phyloP scores from a whole-genome alignment of 30 jellyfish, hydroid and myxozoan genomes.

The Nemopilema nomurai region DNA sequence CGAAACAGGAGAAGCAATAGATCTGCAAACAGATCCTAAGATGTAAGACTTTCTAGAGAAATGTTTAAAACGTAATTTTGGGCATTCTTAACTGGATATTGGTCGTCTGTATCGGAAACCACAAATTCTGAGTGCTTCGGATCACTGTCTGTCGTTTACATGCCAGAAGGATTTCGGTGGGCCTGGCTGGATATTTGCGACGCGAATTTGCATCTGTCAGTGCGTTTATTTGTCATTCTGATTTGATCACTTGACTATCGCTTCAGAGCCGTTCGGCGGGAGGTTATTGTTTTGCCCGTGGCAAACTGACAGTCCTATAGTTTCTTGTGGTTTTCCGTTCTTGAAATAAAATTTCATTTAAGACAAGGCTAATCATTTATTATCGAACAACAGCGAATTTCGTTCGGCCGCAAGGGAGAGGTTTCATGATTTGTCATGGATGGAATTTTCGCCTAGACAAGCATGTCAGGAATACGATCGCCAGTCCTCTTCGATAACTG shows the following conservation, averaged over 20 bases:
- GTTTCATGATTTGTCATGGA: neutral
- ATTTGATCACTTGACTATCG: neutral
- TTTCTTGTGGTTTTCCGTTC: neutral
- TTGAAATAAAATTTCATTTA: neutral
- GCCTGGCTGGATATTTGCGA: neutral
- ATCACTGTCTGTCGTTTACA: neutral
- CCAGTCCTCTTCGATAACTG: constrained; percentile 36
- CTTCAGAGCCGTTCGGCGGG: neutral
- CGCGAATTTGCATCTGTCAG: neutral
- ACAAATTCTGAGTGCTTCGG: neutral
- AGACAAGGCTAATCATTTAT: neutral
- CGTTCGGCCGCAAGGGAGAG: neutral
- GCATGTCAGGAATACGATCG: neutral
- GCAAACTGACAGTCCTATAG: neutral
- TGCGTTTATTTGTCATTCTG: neutral
- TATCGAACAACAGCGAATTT: neutral
- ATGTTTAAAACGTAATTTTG: neutral
- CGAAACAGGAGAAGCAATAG: neutral
- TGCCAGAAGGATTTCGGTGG: neutral
- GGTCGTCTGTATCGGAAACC: neutral
- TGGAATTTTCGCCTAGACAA: neutral
- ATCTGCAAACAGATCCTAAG: neutral
- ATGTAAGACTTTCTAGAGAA: neutral
- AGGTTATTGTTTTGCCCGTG: neutral
- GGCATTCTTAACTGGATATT: neutral